Evolutionary conservation across 2,888 invertebrate genomes (phyloP).

Genomic region (Drepanosiphum platanoidis): DNA sequence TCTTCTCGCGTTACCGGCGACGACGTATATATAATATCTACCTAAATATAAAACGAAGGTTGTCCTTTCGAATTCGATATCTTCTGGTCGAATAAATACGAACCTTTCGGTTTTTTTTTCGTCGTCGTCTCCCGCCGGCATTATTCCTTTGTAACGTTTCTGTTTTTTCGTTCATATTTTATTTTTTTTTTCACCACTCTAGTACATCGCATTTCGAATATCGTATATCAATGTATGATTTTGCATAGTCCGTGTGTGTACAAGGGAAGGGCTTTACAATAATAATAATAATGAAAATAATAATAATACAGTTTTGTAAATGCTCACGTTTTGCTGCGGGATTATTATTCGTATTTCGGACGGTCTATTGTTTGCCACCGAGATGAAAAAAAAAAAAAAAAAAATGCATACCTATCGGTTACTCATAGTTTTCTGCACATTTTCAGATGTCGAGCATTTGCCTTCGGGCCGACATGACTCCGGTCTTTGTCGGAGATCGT

Average conservation of each 20-base stretch:
- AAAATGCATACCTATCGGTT: slow-evolving; percentile 47
- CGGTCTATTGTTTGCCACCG: slow-evolving; percentile 42
- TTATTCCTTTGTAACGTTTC: slow-evolving; percentile 56
- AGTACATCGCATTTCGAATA: slow-evolving; percentile 40
- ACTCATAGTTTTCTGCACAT: slow-evolving; percentile 60
- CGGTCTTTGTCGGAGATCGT: slow-evolving; percentile 56
- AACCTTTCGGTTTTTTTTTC: slow-evolving; percentile 46
- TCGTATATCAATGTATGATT: slow-evolving; percentile 47
- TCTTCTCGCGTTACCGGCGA: slow-evolving; percentile 51
- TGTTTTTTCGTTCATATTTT: slow-evolving; percentile 39
- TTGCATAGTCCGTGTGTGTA: slow-evolving; percentile 39
- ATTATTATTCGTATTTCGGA: slow-evolving; percentile 51
- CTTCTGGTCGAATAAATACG: slow-evolving; percentile 58
- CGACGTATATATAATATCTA: not conserved
- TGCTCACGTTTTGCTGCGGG: slow-evolving; percentile 21
- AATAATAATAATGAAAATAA: slow-evolving; percentile 28
- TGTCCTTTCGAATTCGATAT: slow-evolving; percentile 56
- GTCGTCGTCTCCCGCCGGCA: slow-evolving; percentile 35
- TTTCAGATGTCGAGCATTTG: slow-evolving; percentile 57
- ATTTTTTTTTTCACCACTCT: slow-evolving; percentile 21
- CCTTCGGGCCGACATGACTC: slow-evolving; percentile 51
- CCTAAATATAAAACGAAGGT: slow-evolving; percentile 35
- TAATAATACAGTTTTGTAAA: not conserved
- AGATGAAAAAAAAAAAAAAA: slow-evolving; percentile 15
- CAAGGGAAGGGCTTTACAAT: slow-evolving; percentile 7